phyloP scores from a whole-genome alignment of 2,888 invertebrate species.

The Daptonema setosum region DNA sequence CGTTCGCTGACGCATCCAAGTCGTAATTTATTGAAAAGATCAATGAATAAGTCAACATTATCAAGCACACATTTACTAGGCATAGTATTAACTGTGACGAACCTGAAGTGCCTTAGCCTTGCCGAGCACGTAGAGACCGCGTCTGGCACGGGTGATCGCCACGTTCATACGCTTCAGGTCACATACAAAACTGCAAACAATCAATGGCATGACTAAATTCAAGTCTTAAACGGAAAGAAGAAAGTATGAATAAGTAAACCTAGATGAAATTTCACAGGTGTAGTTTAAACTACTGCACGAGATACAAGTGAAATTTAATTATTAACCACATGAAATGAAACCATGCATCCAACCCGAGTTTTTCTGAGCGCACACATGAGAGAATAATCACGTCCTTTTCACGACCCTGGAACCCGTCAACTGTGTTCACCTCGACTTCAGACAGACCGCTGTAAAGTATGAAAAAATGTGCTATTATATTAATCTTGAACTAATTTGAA shows the following conservation, averaged over 20 bases:
- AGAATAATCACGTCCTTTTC: background rate
- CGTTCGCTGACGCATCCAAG: no score
- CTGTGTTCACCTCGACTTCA: slow-evolving; percentile 1
- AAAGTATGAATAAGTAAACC: background rate
- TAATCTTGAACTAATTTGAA: no score
- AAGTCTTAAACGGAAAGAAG: no score
- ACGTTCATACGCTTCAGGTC: background rate
- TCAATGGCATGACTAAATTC: no score
- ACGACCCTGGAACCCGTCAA: slow-evolving; percentile 1
- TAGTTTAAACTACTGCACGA: background rate
- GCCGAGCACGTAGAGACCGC: background rate
- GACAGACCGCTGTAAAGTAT: background rate
- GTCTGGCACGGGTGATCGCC: background rate
- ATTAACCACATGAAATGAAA: no score
- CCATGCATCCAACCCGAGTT: background rate
- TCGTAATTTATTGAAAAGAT: no score
- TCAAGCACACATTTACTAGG: no score
- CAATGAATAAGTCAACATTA: no score
- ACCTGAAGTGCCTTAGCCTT: background rate
- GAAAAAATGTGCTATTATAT: no score
- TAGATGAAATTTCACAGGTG: background rate
- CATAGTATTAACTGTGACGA: no score
- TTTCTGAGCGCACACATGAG: background rate
- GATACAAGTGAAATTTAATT: no score
- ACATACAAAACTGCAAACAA: background rate